Base-by-base conservation (phyloP, 2,888 invertebrate species). In the Ichneumoninae sp. region DNA sequence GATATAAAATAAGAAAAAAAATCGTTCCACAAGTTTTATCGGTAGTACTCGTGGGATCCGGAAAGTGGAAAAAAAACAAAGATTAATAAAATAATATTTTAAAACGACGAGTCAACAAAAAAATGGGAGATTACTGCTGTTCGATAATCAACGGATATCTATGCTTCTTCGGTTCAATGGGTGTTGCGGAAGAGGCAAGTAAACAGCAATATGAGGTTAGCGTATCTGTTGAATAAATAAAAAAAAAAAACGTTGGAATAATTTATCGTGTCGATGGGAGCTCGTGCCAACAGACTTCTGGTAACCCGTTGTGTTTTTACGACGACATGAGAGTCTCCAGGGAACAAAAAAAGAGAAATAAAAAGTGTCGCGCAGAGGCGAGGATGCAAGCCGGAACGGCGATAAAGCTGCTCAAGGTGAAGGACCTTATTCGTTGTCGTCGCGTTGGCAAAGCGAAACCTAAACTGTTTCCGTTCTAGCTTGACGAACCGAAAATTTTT, bases 361-460 rank as follows among this genome's bases (percentile, higher is more conserved):
- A 22, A 57, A 26, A 57, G 50, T 33, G 50, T 6, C 33, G 40
- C 22, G 44, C n/a, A 19, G 33, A 6, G 44, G 33, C 74, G 65
- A 80, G 83, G 75, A 80, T 80, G 83, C 83, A 40, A 83, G 57
- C 80, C 62, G 68, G 70, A 76, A 69, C 50, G n/a, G 26, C 68
- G 33, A 22, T 62, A 2, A 36, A 83, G 13, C 57, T n/a, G 62
- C 52, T 83, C 68, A 50, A 50, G 50, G 47, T 33, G 65, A 65
- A 50, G 47, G 60, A 70, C 40, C 19, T 47, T 72, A 62, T 16
- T 13, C 68, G 26, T 30, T 47, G 13, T 40, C 52, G 22, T 40
- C 26, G 8, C 62, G 40, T 30, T 62, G 74, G n/a, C n/a, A 74
- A 62, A 30, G 71, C 44, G 13, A 47, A 5, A 16, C 10, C 44